A percentile compares a stretch with the other conserved stretches of the same genome.
phyloP scores from a whole-genome alignment of 2,113 vertebrate species.

The Peromyscus californicus region DNA sequence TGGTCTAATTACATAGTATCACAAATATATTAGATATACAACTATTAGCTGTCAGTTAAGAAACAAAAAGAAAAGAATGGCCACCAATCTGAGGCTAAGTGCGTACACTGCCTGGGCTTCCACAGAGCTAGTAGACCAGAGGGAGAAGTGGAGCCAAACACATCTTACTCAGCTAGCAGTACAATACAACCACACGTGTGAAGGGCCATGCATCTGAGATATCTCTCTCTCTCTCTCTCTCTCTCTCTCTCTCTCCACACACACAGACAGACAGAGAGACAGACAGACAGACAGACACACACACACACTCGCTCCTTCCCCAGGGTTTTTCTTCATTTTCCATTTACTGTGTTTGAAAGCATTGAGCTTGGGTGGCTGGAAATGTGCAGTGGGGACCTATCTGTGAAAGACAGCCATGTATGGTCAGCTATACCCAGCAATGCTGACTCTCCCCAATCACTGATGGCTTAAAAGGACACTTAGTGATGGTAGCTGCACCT shows the following conservation, averaged over 20 bases:
- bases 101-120: too few species aligned
- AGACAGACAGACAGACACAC: neutral
- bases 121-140: rapidly evolving
- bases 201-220: neutral
- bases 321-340: neutral
- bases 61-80: neutral
- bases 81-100: neutral
- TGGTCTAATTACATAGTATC: neutral
- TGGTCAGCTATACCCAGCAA: neutral
- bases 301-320: neutral
- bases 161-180: neutral
- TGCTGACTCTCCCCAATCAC: neutral
- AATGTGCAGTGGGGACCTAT: neutral
- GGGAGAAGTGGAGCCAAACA: neutral
- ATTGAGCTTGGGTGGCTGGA: neutral
- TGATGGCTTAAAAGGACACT: neutral
- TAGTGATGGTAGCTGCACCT: neutral
- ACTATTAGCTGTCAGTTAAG: neutral
- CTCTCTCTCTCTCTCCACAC: neutral
- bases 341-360: neutral
- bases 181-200: too few species aligned
- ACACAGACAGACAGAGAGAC: neutral
- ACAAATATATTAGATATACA: neutral
- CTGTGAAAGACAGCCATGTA: neutral
- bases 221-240: neutral